Evolutionary conservation across 1,140 invertebrate species (phyloP).

Genomic region (Phenacoccus solenopsis): DNA sequence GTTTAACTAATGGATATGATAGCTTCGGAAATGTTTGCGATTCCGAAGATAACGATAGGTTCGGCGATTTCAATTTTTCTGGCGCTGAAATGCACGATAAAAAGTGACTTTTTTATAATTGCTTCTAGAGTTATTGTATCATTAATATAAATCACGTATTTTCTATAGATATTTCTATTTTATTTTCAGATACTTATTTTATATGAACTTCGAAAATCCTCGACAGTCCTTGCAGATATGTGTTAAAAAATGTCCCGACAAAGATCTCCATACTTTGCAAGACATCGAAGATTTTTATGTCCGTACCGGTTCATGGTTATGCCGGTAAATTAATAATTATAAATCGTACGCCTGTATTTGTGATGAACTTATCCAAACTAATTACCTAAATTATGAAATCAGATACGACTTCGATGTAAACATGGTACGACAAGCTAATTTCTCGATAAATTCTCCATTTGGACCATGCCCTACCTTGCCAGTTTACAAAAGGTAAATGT

Average conservation of each 20-base stretch:
- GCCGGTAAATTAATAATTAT: conserved; percentile 34
- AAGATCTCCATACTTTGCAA: conserved; percentile 43
- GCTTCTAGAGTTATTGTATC: too few species aligned
- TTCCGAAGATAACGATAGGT: conserved; percentile 55
- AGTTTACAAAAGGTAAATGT: conserved; percentile 46
- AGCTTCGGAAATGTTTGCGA: conserved; percentile 94
- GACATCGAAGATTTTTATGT: conserved; percentile 64
- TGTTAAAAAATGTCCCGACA: conserved; percentile 72
- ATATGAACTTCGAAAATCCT: conserved; percentile 64
- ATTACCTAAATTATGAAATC: too few species aligned
- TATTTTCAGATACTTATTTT: conserved; percentile 58
- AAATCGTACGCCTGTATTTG: too few species aligned
- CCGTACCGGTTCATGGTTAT: conserved; percentile 57
- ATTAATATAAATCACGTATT: not conserved
- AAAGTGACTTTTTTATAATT: conserved; percentile 30
- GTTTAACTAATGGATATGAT: conserved; percentile 84
- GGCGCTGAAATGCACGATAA: conserved; percentile 68
- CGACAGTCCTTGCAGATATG: conserved; percentile 71
- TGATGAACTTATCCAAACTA: too few species aligned
- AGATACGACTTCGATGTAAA: conserved; percentile 25
- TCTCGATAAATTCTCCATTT: conserved; percentile 41
- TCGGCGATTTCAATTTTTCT: conserved; percentile 55
- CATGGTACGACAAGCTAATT: conserved; percentile 19
- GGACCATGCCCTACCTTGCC: conserved; percentile 60
- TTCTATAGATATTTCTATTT: not conserved